Evolutionary conservation across 2,797 vertebrate species (phyloP), one percentile per base, ranked within the genome.

Genomic region (Etheostoma nigrum): DNA sequence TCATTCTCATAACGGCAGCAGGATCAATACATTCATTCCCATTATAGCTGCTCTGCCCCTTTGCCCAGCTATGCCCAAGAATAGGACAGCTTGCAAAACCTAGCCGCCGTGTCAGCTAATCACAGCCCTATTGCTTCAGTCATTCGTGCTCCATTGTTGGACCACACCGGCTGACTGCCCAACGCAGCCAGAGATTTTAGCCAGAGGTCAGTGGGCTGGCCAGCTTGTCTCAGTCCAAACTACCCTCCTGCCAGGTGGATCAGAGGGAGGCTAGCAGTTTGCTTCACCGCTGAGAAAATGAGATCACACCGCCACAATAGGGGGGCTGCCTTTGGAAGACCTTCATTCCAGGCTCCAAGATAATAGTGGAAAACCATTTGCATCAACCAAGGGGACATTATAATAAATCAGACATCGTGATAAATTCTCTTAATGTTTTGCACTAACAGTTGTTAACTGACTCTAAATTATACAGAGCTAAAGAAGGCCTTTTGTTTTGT

Each of bases 21-120:
- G 71, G 93, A 95, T 96, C 95, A 87, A 95, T 96, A 95, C 85
- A 76, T 92, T 91, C 88, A 94, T 94, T 95, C 93, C 90, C 83
- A 89, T 94, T 94, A 94, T 91, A 92, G 91, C 86, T 25, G 68
- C 88, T 81, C 79, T 91, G 88, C 86, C 89, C 85, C 85, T 91
- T 89, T 89, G 87, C 87, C 89, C 89, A 88, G 85, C 89, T 87
- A 78, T 82, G 45, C 71, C 89, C 83, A 51, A 87, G 85, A 95
- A 95, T 87, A 92, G 92, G 83, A 95, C 90, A 95, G 95, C 95
- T 95, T 96, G 95, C 95, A 95, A 92, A 95, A 94, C 79, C 74
- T 72, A 67, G 87, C 73, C 67, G 90, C 94, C 79, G 66, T 91
- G 94, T 95, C 95, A 95, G 94, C 94, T 94, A 94, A 94, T 95